Base-by-base conservation (phyloP, 2,888 invertebrate genomes). In the Drosophila melanosoma region DNA sequence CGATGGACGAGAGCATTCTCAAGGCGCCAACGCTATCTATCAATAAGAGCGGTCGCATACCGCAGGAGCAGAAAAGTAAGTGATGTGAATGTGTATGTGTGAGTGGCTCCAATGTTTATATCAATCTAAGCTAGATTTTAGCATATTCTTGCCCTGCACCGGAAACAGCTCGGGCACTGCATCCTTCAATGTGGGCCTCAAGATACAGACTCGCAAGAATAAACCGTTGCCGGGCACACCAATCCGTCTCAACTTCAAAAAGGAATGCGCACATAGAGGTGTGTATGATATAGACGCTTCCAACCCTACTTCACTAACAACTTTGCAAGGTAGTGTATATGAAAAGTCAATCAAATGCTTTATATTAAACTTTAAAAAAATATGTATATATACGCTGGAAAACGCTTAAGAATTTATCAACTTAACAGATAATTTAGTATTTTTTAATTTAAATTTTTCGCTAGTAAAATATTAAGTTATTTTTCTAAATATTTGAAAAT, bases 201-300 rank as follows among this genome's bases (percentile, higher is more conserved):
- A 96, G 89, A 96, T 98, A 90, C 96, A 97, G 93, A 96, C 95
- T 91, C 95, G 96, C 83, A 96, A 96, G 93, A 96, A 96, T 76
- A 95, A 95, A 92, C 96, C 97, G 77, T 94, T 98, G 86, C 96
- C 96, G 91, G 98, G 98, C 91, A 98, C 97, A 91, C 98, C 98
- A 73, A 94, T 98, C 89, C 95, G 97, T 90, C 94, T 98, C 92
- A 96, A 96, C 93, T 95, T 98, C 92, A 96, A 97, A 94, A 98
- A 98, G 95, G 98, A 98, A 95, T 98, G 98, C 95, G 96, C 97
- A 93, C 96, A 97, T 95, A 96, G 97, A 96, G 97, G 97, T 97
- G 96, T 96, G 96, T 96, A 95, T 95, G 94, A 95, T 91, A 93
- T 90, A 87, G 91, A 92, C 92, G 92, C 92, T 91, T 92, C 92